phyloP scores from a whole-genome alignment of 1,140 invertebrate species.

The Trigoniulus corallinus region DNA sequence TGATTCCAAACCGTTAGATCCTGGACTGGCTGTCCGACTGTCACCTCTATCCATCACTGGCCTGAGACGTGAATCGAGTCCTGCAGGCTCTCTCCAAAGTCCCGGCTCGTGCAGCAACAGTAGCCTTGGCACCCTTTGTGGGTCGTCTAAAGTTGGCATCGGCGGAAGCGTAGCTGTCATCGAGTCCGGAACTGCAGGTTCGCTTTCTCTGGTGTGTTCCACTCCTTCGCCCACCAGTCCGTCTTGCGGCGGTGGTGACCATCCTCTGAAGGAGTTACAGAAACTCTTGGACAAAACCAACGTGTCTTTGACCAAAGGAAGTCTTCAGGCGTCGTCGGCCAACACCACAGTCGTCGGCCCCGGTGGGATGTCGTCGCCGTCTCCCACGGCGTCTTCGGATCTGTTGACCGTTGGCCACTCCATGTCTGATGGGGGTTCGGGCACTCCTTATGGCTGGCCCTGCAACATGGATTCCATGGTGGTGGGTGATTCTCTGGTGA shows the following conservation, averaged over 20 bases:
- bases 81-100: neutral
- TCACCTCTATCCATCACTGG: neutral
- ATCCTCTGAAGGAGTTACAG: slow-evolving; percentile 75
- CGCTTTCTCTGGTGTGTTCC: neutral
- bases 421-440: slow-evolving; percentile 15
- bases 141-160: neutral
- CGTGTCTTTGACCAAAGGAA: slow-evolving; percentile 31
- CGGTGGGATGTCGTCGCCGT: neutral
- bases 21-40: neutral
- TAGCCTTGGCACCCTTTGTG: neutral
- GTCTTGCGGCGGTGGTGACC: slow-evolving; percentile 31
- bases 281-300: slow-evolving; percentile 90
- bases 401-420: neutral
- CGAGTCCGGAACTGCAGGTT: neutral
- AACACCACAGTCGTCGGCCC: slow-evolving; percentile 11
- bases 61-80: neutral
- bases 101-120: slow-evolving; percentile 1
- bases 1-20: too few species aligned
- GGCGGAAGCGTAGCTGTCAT: neutral
- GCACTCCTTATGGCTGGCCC: slow-evolving; percentile 24
- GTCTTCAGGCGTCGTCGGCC: slow-evolving; percentile 11
- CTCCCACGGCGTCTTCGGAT: neutral
- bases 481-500: slow-evolving; percentile 64
- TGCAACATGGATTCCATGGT: too few species aligned
- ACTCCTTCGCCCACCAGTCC: slow-evolving; percentile 29